These are phyloP conservation scores for Catharus bicknelli DNA, from an alignment of 2,113 vertebrate species.

Conservation along the genomic window DNA sequence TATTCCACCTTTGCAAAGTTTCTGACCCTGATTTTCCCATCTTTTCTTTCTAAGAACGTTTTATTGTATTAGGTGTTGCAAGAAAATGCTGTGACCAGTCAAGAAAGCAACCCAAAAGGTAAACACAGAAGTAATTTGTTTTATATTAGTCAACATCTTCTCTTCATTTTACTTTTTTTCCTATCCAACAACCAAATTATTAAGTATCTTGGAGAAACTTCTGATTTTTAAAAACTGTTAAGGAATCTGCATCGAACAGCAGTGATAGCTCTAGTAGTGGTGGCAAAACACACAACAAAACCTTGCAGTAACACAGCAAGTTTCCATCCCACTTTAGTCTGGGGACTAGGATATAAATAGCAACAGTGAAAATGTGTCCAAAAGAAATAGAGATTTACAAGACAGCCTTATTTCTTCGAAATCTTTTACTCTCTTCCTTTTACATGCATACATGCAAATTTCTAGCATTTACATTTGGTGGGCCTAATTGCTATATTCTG, in stretches of 20 bases:
- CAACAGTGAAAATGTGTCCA: not conserved
- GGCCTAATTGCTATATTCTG: not conserved
- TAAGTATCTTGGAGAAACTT: not conserved
- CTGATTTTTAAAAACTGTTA: not conserved
- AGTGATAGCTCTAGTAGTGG: not conserved
- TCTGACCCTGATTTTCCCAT: not conserved
- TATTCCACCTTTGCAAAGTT: not conserved
- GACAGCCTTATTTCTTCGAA: not conserved
- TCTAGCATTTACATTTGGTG: not conserved
- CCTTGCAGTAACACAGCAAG: not conserved
- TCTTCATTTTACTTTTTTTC: not conserved
- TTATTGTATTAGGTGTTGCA: not conserved
- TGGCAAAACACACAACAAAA: not conserved
- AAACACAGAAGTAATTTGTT: not conserved
- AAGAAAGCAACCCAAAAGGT: not conserved
- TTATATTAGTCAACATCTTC: not conserved
- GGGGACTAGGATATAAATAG: not conserved
- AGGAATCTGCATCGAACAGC: not conserved
- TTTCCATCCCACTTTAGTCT: not conserved
- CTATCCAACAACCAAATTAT: not conserved
- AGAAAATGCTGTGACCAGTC: not conserved
- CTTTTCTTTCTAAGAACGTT: not conserved
- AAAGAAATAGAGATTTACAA: not conserved
- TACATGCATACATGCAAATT: not conserved
- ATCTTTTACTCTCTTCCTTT: not conserved